Evolutionary conservation across 2,113 vertebrate species (phyloP).

Genomic region (Microtus pennsylvanicus): DNA sequence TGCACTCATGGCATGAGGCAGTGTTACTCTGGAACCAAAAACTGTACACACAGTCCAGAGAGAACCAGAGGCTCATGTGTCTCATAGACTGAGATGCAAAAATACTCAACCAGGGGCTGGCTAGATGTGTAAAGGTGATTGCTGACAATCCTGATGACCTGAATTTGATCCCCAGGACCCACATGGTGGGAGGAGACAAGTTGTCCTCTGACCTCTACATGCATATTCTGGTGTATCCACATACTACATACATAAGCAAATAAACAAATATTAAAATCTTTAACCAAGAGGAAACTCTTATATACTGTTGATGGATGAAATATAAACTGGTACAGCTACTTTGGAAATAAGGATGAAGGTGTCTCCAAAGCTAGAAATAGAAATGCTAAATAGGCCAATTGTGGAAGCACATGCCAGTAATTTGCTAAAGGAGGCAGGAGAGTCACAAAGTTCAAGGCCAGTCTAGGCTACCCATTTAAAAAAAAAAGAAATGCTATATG

Average conservation of each 20-base stretch:
- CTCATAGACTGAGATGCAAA: not conserved
- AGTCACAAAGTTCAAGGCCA: no score
- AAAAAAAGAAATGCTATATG: not conserved
- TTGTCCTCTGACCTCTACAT: not conserved
- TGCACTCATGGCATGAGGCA: not conserved
- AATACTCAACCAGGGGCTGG: not conserved
- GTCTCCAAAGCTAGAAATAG: not conserved
- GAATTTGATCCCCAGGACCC: not conserved
- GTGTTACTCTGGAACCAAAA: not conserved
- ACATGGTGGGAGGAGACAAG: not conserved
- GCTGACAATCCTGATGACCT: not conserved
- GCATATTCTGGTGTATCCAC: not conserved
- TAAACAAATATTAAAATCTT: not conserved
- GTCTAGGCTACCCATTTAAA: no score
- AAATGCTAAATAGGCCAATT: not conserved
- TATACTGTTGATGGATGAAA: not conserved
- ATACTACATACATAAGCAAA: not conserved
- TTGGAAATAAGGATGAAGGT: not conserved
- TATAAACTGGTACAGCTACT: not conserved
- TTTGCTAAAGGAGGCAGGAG: no score
- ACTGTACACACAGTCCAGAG: not conserved
- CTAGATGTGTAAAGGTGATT: no score
- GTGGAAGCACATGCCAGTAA: no score
- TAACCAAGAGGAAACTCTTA: not conserved
- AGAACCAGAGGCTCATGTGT: not conserved